phyloP scores from a whole-genome alignment of 92 coral and sea anemone genomes.

The Virgularia gustaviana region DNA sequence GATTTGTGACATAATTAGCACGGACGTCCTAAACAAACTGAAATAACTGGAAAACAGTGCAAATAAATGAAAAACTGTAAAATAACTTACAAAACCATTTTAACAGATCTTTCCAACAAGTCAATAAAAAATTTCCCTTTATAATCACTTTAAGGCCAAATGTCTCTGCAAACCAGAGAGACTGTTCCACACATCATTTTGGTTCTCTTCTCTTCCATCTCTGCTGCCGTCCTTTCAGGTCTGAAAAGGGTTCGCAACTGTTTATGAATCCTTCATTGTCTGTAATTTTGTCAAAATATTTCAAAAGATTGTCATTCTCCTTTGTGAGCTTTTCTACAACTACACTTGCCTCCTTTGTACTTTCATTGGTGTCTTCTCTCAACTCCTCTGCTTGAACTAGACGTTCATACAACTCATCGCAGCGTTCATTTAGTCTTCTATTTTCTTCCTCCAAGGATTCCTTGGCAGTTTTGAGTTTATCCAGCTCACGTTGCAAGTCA shows the following conservation, averaged over 20 bases:
- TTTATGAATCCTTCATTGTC: conserved; percentile 8
- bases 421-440: not conserved
- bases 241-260: not conserved
- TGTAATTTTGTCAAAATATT: conserved; percentile 3
- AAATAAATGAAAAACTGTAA: too few relatives aligned
- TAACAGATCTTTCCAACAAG: too few relatives aligned
- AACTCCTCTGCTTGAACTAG: not conserved
- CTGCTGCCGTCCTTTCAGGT: conserved; percentile 2
- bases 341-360: not conserved
- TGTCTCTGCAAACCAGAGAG: conserved; percentile 12
- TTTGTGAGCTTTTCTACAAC: not conserved
- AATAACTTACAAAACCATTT: too few relatives aligned
- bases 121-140: too few relatives aligned
- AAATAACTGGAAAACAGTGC: too few relatives aligned
- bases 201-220: not conserved
- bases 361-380: not conserved
- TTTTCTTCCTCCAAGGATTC: conserved; percentile 5
- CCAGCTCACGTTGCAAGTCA: not conserved
- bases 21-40: too few relatives aligned
- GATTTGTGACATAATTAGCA: too few relatives aligned
- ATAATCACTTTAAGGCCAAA: too few relatives aligned
- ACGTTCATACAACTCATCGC: not conserved
- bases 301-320: not conserved
- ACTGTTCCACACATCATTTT: not conserved
- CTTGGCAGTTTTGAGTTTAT: not conserved